A percentile compares a stretch with the other conserved stretches of the same genome.
phyloP scores from a whole-genome alignment of 2,113 vertebrate species.

The Platichthys flesus region DNA sequence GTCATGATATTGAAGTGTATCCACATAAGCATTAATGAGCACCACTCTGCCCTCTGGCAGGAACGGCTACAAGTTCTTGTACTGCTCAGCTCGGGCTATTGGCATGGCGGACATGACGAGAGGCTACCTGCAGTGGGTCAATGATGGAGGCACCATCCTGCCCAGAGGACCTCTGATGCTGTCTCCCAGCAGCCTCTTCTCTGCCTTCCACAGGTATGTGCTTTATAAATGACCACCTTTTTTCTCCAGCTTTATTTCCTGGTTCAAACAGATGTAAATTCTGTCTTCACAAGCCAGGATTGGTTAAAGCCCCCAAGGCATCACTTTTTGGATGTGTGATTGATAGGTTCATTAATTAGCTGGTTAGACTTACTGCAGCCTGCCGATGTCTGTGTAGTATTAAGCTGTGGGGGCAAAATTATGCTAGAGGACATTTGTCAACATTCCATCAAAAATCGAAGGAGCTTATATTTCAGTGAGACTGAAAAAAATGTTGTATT shows the following conservation, averaged over 20 bases:
- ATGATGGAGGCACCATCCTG: constrained; percentile 94
- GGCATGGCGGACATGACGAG: constrained; percentile 99
- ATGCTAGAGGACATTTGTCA: too few species aligned
- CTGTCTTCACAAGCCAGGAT: neutral
- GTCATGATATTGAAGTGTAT: constrained; percentile 13
- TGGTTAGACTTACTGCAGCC: neutral
- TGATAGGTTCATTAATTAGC: neutral
- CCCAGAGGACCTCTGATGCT: constrained; percentile 95
- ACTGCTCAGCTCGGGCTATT: constrained; percentile 96
- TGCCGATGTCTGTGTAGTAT: neutral
- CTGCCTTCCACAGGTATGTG: constrained; percentile 94
- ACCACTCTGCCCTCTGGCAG: constrained; percentile 70
- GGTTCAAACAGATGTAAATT: neutral
- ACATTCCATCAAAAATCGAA: too few species aligned
- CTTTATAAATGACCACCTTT: neutral
- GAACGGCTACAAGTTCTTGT: constrained; percentile 98
- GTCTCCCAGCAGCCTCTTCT: constrained; percentile 97
- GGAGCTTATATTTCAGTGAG: too few species aligned
- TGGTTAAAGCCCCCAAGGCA: neutral
- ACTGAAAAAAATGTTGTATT: too few species aligned
- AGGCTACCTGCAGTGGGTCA: constrained; percentile 98
- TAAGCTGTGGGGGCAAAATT: neutral
- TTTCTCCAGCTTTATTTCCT: neutral
- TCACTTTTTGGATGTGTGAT: neutral
- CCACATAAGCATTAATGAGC: constrained; percentile 24